Evolutionary conservation across 2,797 vertebrate genomes (phyloP), one percentile per base, ranked within the genome.

Genomic region (Thaleichthys pacificus): DNA sequence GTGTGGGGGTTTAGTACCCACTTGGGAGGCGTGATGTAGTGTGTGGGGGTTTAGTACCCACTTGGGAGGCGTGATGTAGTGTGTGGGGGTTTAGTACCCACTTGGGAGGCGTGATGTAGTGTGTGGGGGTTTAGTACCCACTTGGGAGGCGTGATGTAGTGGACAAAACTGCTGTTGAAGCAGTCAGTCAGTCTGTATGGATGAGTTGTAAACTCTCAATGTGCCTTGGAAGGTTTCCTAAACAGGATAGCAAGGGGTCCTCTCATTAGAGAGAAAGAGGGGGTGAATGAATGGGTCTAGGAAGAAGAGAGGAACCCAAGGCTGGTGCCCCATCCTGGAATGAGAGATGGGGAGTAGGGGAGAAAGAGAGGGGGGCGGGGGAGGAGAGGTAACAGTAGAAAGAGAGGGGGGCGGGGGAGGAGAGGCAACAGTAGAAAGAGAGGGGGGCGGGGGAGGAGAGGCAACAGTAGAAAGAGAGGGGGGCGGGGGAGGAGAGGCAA

Each of bases 161-260:
- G 57, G 75, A 73, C 77, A 65, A 70, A 77, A 49, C 14, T 49
- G 51, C 42, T 66, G 61, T 70, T 63, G 82, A 80, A 66, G 14
- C 19, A 72, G 72, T 8, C 51, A 19, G 19, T 17, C 19, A 72
- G 72, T 8, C 51, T 54, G 19, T 17, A 5, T 54, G 9, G 49
- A 42, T 62, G 73, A 79, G 76, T 71, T 47, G 67, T 63, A 69
- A 68, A 60, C 70, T 78, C 73, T 76, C 70, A 77, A 77, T 78
- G 83, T 76, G 69, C 57, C 78, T 75, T 77, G 70, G 78, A 71
- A 75, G 80, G 77, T 84, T 80, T 87, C 70, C 69, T 47, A 66
- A 78, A 84, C 65, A 74, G 74, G 79, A 80, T 24, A 72, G 76
- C 66, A 77, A 82, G 68, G 51, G 75, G 71, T 71, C 74, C 76